Percentiles rank a stretch among this genome's conserved stretches.
phyloP scores from a whole-genome alignment of 64 coral and sea anemone species.

The Actinia equina region DNA sequence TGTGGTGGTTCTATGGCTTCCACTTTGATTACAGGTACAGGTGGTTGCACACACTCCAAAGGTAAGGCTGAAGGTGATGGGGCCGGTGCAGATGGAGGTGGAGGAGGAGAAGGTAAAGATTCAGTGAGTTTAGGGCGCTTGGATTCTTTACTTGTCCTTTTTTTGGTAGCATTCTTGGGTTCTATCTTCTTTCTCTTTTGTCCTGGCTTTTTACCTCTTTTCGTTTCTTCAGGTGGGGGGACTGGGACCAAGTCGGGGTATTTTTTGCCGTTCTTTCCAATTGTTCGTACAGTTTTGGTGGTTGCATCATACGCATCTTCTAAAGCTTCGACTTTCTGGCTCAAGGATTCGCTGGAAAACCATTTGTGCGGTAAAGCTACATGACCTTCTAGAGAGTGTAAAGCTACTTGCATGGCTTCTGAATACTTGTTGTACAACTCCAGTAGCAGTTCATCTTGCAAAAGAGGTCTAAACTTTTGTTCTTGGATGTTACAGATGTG shows the following conservation, averaged over 20 bases:
- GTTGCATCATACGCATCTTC: conserved; percentile 2
- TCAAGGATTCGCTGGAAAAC: not conserved
- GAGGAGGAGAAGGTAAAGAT: not conserved
- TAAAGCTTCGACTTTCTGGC: not conserved
- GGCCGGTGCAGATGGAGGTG: not conserved
- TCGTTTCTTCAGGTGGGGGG: not conserved
- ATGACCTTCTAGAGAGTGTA: not conserved
- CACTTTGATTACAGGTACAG: not conserved
- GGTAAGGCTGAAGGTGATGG: not conserved
- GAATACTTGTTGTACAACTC: conserved; percentile 14
- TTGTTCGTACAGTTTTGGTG: not conserved
- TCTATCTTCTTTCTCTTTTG: conserved; percentile 1
- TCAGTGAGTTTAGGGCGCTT: conserved; percentile 5
- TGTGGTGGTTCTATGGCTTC: not conserved
- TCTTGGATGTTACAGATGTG: not conserved
- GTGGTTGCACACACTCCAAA: not conserved
- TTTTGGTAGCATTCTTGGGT: not conserved
- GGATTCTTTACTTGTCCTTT: not conserved
- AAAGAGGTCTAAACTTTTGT: conserved; percentile 7
- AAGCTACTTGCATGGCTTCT: not conserved
- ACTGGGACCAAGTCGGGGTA: not conserved
- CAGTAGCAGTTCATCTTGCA: not conserved
- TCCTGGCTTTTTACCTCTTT: not conserved
- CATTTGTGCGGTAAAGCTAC: not conserved
- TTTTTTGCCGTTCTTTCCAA: not conserved